phyloP scores from a whole-genome alignment of 2,113 vertebrate species.

The Elephas maximus region DNA sequence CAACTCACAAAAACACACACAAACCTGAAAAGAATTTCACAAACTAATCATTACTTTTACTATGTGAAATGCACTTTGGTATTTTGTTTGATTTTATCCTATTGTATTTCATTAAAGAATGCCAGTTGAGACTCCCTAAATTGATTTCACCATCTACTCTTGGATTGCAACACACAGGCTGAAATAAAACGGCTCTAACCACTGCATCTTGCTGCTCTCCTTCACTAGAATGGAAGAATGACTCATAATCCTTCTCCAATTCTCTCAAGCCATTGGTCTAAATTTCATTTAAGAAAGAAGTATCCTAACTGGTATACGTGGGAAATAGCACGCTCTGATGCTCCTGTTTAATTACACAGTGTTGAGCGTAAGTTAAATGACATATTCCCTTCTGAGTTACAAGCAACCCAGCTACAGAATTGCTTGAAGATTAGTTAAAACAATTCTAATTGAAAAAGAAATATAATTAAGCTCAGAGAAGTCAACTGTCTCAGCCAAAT shows the following conservation, averaged over 20 bases:
- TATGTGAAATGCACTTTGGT: background rate
- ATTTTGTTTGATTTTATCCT: constrained; percentile 14
- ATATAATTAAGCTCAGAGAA: constrained; percentile 78
- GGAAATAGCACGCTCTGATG: background rate
- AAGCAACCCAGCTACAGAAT: constrained; percentile 68
- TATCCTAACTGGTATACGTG: background rate
- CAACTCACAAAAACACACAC: background rate
- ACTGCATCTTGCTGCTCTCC: background rate
- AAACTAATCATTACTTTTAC: background rate
- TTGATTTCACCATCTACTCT: background rate
- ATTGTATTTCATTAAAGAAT: constrained; percentile 34
- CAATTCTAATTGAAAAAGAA: constrained; percentile 79
- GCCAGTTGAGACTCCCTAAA: background rate
- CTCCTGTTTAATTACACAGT: constrained; percentile 74
- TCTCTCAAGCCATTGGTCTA: background rate
- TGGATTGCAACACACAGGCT: background rate
- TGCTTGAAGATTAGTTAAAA: constrained; percentile 77
- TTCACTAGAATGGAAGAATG: background rate
- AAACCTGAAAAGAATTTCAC: background rate
- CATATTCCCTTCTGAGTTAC: constrained; percentile 76
- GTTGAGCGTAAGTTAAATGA: constrained; percentile 72
- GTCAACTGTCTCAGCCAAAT: constrained; percentile 57
- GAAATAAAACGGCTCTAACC: background rate
- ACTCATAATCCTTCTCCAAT: background rate
- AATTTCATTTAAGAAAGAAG: constrained; percentile 38